phyloP scores from a whole-genome alignment of 2,888 invertebrate species.

The Agonopterix subpropinquella region DNA sequence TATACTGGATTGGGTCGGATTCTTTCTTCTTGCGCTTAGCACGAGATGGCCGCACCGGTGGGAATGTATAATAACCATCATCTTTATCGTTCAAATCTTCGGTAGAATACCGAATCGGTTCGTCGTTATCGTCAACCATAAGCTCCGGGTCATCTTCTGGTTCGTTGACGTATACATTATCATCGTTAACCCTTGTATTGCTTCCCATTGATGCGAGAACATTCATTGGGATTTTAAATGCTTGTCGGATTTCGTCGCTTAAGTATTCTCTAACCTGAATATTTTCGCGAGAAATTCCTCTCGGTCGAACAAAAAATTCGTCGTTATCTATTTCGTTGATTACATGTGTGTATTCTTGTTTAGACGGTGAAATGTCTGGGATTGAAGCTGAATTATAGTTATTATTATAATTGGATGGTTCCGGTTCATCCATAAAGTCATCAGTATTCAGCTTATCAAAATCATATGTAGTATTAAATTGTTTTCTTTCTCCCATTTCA shows the following conservation, averaged over 20 bases:
- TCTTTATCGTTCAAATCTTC: conserved; percentile 67
- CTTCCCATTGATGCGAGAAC: conserved; percentile 78
- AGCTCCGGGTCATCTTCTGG: conserved; percentile 56
- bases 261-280: conserved; percentile 86
- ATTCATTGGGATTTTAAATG: conserved; percentile 81
- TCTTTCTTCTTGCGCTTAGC: conserved; percentile 71
- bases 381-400: conserved; percentile 37
- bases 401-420: conserved; percentile 30
- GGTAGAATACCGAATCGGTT: conserved; percentile 48
- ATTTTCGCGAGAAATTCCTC: conserved; percentile 88
- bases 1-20: conserved; percentile 51
- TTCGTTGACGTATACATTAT: conserved; percentile 53
- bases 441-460: conserved; percentile 75
- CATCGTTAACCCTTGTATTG: conserved; percentile 39
- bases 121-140: conserved; percentile 50
- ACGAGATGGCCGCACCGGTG: conserved; percentile 74
- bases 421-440: conserved; percentile 66
- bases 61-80: conserved; percentile 72
- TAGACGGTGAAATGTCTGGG: conserved; percentile 54
- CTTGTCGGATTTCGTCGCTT: conserved; percentile 87
- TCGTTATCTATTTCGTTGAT: conserved; percentile 92
- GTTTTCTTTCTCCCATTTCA: conserved; percentile 52
- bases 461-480: conserved; percentile 60
- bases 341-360: conserved; percentile 60
- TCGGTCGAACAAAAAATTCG: conserved; percentile 89